Conservation (phyloP, 2,888 invertebrate genomes). For the Caenorhabditis zanzibari region DNA sequence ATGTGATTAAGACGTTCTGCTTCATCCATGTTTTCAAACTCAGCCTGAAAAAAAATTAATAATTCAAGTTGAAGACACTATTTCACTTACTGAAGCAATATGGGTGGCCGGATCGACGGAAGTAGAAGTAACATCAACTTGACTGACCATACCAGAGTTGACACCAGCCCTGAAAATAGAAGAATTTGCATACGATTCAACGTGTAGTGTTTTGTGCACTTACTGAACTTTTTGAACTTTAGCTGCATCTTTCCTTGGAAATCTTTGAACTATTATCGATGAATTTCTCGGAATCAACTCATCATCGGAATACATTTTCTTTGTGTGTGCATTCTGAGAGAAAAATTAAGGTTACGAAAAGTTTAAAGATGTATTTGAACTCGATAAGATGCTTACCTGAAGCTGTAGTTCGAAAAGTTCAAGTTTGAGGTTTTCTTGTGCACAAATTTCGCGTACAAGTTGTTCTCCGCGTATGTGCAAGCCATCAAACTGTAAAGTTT, state of each 20-base stretch:
- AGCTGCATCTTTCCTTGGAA: conserved; percentile 87
- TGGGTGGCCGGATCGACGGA: conserved; percentile 53
- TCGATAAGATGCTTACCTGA: conserved; percentile 60
- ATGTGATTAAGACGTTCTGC: conserved; percentile 98
- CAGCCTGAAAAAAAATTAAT: conserved; percentile 72
- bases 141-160: conserved; percentile 71
- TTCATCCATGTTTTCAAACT: conserved; percentile 91
- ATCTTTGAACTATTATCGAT: conserved; percentile 94
- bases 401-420: conserved; percentile 94
- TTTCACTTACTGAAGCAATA: conserved; percentile 64
- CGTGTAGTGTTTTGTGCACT: conserved; percentile 54
- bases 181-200: conserved; percentile 3
- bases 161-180: conserved; percentile 65
- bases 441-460: conserved; percentile 94
- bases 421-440: conserved; percentile 95
- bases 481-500: conserved; percentile 91
- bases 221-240: conserved; percentile 83
- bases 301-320: conserved; percentile 91
- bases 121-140: conserved; percentile 53
- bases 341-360: conserved; percentile 11
- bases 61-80: not conserved
- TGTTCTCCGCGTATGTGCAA: conserved; percentile 96
- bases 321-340: conserved; percentile 87
- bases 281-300: conserved; percentile 97
- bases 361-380: not conserved